A percentile compares a stretch with the other conserved stretches of the same genome.
These are phyloP conservation scores for Sympetrum striolatum DNA, from an alignment of 2,888 invertebrate genomes.

Conservation along the genomic window DNA sequence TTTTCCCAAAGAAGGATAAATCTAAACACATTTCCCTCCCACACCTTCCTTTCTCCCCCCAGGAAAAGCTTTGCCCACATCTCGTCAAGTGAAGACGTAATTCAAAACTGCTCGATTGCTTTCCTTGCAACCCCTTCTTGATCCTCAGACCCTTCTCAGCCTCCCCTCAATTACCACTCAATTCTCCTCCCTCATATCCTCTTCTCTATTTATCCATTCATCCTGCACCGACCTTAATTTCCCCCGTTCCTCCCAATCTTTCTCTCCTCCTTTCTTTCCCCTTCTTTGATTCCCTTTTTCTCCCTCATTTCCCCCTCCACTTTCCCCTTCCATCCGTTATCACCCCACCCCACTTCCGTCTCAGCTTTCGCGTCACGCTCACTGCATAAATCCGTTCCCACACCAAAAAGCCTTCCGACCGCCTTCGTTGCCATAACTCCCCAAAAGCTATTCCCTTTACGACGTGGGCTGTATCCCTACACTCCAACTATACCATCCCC, in stretches of 20 bases:
- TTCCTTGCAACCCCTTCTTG: neutral
- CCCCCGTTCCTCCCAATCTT: neutral
- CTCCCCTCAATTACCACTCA: neutral
- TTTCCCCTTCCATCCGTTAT: neutral
- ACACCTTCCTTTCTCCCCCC: neutral
- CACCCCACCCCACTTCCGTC: neutral
- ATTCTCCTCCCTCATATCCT: neutral
- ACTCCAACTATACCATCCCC: neutral
- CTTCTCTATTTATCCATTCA: neutral
- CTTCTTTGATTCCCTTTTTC: neutral
- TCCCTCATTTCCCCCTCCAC: neutral
- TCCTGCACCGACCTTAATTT: neutral
- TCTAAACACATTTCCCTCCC: neutral
- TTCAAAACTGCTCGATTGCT: neutral
- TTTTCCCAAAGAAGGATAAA: neutral
- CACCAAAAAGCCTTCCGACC: constrained; percentile 12
- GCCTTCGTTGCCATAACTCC: constrained; percentile 33
- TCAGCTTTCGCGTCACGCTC: constrained; percentile 34
- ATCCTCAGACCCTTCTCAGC: neutral
- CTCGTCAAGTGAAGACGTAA: constrained; percentile 30
- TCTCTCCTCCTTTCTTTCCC: neutral
- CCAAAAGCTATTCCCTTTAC: constrained; percentile 38
- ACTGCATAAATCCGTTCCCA: constrained; percentile 38
- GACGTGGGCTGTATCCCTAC: constrained; percentile 9
- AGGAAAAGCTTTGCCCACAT: neutral